Evolutionary conservation across 2,113 vertebrate species (phyloP), one percentile per base, ranked within the genome.

Genomic region (Gymnorhina tibicen): DNA sequence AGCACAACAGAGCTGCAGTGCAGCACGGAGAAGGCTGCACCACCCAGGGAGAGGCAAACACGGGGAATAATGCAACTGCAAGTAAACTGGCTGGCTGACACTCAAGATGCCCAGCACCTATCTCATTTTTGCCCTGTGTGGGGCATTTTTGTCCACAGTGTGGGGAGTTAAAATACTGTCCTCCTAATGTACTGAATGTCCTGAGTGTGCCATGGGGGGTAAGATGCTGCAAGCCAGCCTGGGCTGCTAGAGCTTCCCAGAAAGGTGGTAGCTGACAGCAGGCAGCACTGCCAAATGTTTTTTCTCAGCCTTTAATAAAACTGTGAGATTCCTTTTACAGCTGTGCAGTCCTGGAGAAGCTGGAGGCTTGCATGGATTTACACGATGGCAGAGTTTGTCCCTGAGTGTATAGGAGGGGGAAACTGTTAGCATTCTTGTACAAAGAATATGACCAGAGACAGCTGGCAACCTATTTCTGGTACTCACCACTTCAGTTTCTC

Each of bases 301-400:
- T 95, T 95, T 75, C 95, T 95, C 95, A 95, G 89, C 89, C 91
- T 91, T 95, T 95, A 93, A 84, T 96, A 97, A 96, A 97, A 95
- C 94, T 96, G 96, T 91, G 91, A 96, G 93, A 96, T 97, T 96
- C 95, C 53, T 97, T 94, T 95, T 95, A 92, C 96, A 97, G 96
- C 94, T 97, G 94, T 94, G 91, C 87, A 46, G 87, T 72, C 76
- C 81, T 73, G 85, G 84, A 95, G 66, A 89, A 93, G 62, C 91
- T 85, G 89, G 77, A 89, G 91, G 93, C 89, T 93, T 85, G 87
- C 64, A 79, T 95, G 87, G 93, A 95, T 96, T 95, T 96, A 96
- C 91, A 91, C 18, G 49, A 85, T 44, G 81, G 89, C 89, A 89
- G 87, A 82, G 56, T 74, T 92, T 93, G 95, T 95, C 83, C 82